Percentiles rank a stretch among this genome's conserved stretches.
phyloP scores from a whole-genome alignment of 2,888 invertebrate genomes.

The Calliopum simillimum region DNA sequence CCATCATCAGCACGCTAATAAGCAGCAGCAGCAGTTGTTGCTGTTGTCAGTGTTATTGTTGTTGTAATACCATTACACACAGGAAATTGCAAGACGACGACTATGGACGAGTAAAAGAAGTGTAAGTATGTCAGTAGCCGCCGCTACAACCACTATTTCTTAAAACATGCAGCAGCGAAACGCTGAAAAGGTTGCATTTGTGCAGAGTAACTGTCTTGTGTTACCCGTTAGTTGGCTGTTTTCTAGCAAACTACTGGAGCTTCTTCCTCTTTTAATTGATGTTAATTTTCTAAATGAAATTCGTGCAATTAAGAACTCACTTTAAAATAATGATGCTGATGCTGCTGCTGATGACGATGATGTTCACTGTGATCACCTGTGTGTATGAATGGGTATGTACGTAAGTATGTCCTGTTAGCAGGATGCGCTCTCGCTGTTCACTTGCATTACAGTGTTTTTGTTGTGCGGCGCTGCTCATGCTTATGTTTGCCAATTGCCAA shows the following conservation, averaged over 20 bases:
- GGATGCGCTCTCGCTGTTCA: too few relatives aligned
- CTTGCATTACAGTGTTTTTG: too few relatives aligned
- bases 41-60: neutral
- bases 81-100: neutral
- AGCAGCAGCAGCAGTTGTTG: constrained; percentile 16
- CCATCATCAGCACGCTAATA: constrained; percentile 28
- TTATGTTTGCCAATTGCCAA: constrained; percentile 24
- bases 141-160: neutral
- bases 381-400: too few relatives aligned
- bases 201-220: too few relatives aligned
- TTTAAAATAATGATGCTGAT: constrained; percentile 52
- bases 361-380: too few relatives aligned
- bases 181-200: too few relatives aligned
- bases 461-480: constrained; percentile 27
- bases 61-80: neutral
- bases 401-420: too few relatives aligned
- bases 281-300: constrained; percentile 66
- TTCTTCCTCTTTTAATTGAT: constrained; percentile 55
- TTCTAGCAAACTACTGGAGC: neutral
- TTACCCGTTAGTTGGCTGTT: too few relatives aligned
- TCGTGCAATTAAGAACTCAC: constrained; percentile 63
- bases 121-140: too few relatives aligned
- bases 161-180: too few relatives aligned
- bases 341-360: constrained; percentile 42
- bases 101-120: neutral